Evolutionary conservation across 2,113 vertebrate species (phyloP).

Genomic region (Megaptera novaeangliae): DNA sequence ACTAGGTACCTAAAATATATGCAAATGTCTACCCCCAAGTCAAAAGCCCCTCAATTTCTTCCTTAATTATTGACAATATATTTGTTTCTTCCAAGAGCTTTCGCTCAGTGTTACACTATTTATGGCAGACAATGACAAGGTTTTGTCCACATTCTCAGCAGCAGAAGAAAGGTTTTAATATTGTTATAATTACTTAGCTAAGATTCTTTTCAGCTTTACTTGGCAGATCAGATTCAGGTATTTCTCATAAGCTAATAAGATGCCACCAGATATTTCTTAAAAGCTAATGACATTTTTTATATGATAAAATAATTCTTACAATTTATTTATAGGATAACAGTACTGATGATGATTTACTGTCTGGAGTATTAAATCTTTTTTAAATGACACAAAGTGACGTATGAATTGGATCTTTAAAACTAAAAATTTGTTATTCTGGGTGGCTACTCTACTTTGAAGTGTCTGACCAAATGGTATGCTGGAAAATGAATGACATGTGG

Average conservation of each 20-base stretch:
- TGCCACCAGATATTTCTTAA: background rate
- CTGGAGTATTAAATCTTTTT: background rate
- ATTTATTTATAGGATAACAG: background rate
- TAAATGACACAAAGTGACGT: background rate
- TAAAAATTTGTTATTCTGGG: background rate
- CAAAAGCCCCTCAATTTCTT: background rate
- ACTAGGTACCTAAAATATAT: background rate
- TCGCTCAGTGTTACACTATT: background rate
- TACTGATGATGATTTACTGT: background rate
- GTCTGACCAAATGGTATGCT: background rate
- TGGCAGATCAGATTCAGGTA: background rate
- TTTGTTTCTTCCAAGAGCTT: background rate
- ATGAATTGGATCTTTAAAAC: background rate
- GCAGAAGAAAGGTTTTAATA: background rate
- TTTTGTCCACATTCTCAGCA: background rate
- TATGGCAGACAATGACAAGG: background rate
- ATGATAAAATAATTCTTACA: slow-evolving; percentile 3
- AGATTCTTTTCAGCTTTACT: background rate
- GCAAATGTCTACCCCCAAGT: background rate
- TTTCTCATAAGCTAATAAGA: background rate
- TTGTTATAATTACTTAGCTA: background rate
- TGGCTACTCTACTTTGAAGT: background rate
- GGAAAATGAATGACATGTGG: background rate
- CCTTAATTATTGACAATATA: background rate
- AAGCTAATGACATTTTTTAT: background rate